Evolutionary conservation across 2,888 invertebrate species (phyloP).

Genomic region (Craniophora ligustri): DNA sequence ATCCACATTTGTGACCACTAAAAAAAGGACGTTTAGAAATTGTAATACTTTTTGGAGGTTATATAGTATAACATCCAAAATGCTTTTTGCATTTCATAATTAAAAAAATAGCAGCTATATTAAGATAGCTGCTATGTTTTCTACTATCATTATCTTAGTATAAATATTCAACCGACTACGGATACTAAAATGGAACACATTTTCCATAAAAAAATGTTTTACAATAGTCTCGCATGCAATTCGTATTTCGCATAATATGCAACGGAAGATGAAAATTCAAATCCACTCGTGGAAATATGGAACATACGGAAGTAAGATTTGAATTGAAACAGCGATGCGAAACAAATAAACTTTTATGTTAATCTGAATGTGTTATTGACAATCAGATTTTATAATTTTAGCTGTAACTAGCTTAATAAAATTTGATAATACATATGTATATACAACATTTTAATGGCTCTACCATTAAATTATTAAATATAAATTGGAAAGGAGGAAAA

Average conservation of each 20-base stretch:
- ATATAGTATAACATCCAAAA: too few relatives aligned
- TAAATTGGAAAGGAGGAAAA: too few relatives aligned
- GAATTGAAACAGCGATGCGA: conserved; percentile 16
- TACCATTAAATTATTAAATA: too few relatives aligned
- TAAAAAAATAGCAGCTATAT: background rate
- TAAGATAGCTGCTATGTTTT: too few relatives aligned
- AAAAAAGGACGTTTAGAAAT: too few relatives aligned
- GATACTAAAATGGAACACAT: conserved; percentile 19
- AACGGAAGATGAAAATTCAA: conserved; percentile 40
- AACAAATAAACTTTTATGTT: conserved; percentile 4
- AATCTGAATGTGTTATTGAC: background rate
- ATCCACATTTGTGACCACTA: too few relatives aligned
- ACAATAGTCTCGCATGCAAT: conserved; percentile 40
- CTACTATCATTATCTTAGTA: conserved; percentile 1
- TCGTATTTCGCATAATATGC: conserved; percentile 39
- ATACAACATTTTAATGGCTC: too few relatives aligned
- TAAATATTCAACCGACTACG: conserved; percentile 11
- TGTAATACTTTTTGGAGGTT: too few relatives aligned
- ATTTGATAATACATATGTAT: too few relatives aligned
- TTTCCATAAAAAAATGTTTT: conserved; percentile 37
- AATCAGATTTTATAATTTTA: background rate
- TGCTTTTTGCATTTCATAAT: too few relatives aligned
- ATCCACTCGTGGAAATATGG: conserved; percentile 31
- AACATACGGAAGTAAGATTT: conserved; percentile 14
- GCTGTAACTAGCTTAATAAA: background rate